Evolutionary conservation across 2,113 vertebrate genomes (phyloP).

Genomic region (Nycticebus coucang): DNA sequence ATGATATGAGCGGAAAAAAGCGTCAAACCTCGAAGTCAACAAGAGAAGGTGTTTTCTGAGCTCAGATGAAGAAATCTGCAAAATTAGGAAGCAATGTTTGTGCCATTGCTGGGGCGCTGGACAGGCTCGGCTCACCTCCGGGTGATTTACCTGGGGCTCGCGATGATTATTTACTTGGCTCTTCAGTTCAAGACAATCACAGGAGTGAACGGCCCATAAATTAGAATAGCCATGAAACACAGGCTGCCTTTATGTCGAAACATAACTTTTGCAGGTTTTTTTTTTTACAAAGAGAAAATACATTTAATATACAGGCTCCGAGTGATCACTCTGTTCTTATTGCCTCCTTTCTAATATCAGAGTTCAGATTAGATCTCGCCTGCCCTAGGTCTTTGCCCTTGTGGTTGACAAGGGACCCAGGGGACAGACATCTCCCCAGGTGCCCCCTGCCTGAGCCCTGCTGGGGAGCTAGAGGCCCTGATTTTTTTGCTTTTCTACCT

Average conservation of each 20-base stretch:
- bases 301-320: conserved; percentile 68
- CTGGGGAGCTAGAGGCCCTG: neutral
- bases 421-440: neutral
- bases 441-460: neutral
- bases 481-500: neutral
- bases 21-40: conserved; percentile 57
- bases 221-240: conserved; percentile 83
- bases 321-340: conserved; percentile 59
- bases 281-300: conserved; percentile 72
- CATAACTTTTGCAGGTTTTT: conserved; percentile 78
- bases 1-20: conserved; percentile 15
- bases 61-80: conserved; percentile 76
- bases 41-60: conserved; percentile 76
- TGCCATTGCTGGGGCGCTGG: conserved; percentile 61
- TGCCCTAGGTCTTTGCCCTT: conserved; percentile 59
- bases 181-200: conserved; percentile 81
- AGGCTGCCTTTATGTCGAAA: conserved; percentile 82
- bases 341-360: conserved; percentile 65
- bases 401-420: neutral
- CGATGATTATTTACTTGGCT: conserved; percentile 80
- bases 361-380: neutral
- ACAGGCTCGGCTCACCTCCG: conserved; percentile 72
- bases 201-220: conserved; percentile 83
- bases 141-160: conserved; percentile 79
- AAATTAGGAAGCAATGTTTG: conserved; percentile 77